Percentiles rank a stretch among this genome's conserved stretches.
phyloP scores from a whole-genome alignment of 2,797 vertebrate genomes.

The Eleutherodactylus coqui region DNA sequence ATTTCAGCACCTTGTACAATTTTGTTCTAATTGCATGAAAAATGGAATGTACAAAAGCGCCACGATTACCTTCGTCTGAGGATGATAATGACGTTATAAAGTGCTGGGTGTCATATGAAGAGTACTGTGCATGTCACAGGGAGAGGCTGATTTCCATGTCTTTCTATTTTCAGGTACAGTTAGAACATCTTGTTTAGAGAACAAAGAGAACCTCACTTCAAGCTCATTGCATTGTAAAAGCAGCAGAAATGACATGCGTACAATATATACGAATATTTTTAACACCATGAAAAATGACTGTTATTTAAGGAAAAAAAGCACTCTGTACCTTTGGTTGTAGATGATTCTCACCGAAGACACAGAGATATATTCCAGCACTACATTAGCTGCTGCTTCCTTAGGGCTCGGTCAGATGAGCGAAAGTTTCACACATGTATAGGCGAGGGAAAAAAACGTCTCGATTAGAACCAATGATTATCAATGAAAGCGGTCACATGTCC shows the following conservation, averaged over 20 bases:
- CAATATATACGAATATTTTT: constrained; percentile 18
- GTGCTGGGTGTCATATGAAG: neutral
- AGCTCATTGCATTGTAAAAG: constrained; percentile 10
- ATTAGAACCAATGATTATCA: too few species aligned
- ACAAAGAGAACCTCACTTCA: constrained; percentile 45
- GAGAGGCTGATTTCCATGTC: constrained; percentile 21
- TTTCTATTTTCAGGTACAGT: constrained; percentile 48
- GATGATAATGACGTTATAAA: neutral
- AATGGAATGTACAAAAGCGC: neutral
- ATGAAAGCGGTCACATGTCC: too few species aligned
- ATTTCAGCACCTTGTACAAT: neutral
- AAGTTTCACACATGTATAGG: too few species aligned
- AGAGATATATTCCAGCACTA: neutral
- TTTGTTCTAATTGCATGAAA: neutral
- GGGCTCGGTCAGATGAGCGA: too few species aligned
- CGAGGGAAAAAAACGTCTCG: too few species aligned
- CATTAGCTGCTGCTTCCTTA: neutral
- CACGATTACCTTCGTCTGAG: neutral
- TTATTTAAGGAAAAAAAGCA: neutral
- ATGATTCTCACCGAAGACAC: neutral
- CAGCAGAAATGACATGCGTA: neutral
- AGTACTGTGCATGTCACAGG: neutral
- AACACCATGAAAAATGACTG: constrained; percentile 22
- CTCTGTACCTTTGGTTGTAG: neutral
- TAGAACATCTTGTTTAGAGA: constrained; percentile 57